These are phyloP conservation scores for Forbesichthys papilliferus DNA, from an alignment of 2,113 vertebrate species.

Conservation along the genomic window DNA sequence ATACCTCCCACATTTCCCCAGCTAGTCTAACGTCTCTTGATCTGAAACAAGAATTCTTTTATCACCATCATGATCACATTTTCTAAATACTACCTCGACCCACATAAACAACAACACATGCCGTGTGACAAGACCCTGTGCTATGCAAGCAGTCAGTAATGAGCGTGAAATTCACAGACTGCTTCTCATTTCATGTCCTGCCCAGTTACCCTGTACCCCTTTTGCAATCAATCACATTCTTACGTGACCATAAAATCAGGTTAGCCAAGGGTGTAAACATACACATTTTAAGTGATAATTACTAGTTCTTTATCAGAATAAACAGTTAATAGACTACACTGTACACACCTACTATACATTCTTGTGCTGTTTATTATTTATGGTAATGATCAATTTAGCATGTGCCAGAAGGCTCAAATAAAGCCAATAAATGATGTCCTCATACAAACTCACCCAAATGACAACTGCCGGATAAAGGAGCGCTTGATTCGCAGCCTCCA, in stretches of 20 bases:
- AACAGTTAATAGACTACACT: neutral
- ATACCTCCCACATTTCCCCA: too few relatives aligned
- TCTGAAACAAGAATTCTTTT: neutral
- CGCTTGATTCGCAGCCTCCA: conserved; percentile 50
- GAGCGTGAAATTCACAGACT: conserved; percentile 14
- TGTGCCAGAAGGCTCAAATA: neutral
- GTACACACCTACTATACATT: too few relatives aligned
- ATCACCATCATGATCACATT: conserved; percentile 31
- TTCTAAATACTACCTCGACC: neutral
- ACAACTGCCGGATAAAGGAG: conserved; percentile 71
- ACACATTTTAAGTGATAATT: neutral
- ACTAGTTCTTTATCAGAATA: too few relatives aligned
- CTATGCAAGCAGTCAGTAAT: conserved; percentile 2
- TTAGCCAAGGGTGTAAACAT: neutral
- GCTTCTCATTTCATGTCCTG: conserved; percentile 16
- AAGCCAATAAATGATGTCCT: neutral
- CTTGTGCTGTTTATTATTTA: too few relatives aligned
- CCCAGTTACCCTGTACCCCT: conserved; percentile 12
- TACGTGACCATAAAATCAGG: conserved; percentile 27
- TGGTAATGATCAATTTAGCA: too few relatives aligned
- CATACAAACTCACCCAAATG: conserved; percentile 68
- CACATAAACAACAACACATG: neutral
- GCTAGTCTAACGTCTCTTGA: too few relatives aligned
- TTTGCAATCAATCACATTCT: conserved; percentile 8
- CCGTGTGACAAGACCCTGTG: neutral